A percentile compares a stretch with the other conserved stretches of the same genome.
Conservation (phyloP, 2,113 vertebrate species). For the Recurvirostra avosetta region DNA sequence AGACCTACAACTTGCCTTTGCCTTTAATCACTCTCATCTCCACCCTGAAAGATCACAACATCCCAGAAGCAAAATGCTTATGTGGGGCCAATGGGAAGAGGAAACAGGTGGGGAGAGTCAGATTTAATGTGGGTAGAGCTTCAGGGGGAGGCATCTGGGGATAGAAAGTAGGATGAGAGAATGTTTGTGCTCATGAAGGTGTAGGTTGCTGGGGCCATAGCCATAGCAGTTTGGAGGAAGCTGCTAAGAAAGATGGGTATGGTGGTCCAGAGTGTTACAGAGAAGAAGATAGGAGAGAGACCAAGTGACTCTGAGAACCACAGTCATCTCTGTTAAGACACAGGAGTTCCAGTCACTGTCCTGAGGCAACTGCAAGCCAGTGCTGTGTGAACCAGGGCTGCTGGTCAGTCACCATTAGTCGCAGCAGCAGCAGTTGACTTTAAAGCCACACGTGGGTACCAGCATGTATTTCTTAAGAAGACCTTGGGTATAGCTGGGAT, state of each 20-base stretch:
- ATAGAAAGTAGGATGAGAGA: background rate
- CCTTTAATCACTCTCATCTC: background rate
- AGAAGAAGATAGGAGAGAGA: background rate
- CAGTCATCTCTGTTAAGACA: background rate
- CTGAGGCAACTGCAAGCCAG: background rate
- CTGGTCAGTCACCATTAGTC: background rate
- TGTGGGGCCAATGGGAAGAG: background rate
- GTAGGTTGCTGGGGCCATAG: background rate
- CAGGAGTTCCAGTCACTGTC: background rate
- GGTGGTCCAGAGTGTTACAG: background rate
- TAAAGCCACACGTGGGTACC: background rate
- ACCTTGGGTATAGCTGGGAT: background rate
- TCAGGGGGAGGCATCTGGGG: background rate
- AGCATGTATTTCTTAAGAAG: background rate
- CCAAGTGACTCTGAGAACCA: background rate
- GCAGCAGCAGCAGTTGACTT: background rate
- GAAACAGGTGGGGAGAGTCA: background rate
- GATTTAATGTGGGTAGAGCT: background rate
- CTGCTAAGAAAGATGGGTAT: background rate
- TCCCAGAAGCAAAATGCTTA: background rate
- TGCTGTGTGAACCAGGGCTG: rapidly evolving
- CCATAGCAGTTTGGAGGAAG: background rate
- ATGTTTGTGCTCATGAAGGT: background rate
- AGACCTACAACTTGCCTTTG: background rate
- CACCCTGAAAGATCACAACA: background rate